Evolutionary conservation across 2,113 vertebrate genomes (phyloP).

Genomic region (Pangasianodon hypophthalmus): DNA sequence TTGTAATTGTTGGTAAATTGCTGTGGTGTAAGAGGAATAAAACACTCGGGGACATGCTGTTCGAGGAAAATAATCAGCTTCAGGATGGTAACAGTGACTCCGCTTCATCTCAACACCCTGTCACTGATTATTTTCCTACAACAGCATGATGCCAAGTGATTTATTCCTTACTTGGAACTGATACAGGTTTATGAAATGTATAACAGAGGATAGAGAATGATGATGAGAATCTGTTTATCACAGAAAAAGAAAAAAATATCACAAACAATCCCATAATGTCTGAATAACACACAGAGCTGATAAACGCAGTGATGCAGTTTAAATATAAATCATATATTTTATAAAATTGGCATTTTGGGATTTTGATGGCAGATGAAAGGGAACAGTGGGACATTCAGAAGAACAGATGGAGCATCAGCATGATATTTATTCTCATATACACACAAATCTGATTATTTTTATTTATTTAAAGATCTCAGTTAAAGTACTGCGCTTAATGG

Average conservation of each 20-base stretch:
- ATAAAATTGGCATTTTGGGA: background rate
- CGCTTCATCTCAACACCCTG: background rate
- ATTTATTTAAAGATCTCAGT: background rate
- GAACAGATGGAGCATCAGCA: conserved; percentile 20
- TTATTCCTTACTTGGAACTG: background rate
- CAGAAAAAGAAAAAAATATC: background rate
- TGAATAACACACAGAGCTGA: background rate
- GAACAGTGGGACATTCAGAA: background rate
- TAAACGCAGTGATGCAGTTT: background rate
- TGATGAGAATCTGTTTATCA: no score
- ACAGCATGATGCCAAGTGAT: background rate
- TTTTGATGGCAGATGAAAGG: background rate
- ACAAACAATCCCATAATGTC: background rate
- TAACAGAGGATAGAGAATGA: background rate
- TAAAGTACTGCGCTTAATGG: background rate
- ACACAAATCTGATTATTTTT: background rate
- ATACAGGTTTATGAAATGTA: background rate
- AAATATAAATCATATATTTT: background rate
- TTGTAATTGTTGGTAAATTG: background rate
- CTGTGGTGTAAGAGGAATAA: background rate
- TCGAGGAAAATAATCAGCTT: background rate
- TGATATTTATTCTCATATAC: background rate
- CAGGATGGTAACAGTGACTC: background rate
- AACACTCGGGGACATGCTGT: background rate
- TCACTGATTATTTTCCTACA: background rate